These are phyloP conservation scores for Euschistus heros DNA, from an alignment of 1,140 invertebrate species.

Conservation along the genomic window DNA sequence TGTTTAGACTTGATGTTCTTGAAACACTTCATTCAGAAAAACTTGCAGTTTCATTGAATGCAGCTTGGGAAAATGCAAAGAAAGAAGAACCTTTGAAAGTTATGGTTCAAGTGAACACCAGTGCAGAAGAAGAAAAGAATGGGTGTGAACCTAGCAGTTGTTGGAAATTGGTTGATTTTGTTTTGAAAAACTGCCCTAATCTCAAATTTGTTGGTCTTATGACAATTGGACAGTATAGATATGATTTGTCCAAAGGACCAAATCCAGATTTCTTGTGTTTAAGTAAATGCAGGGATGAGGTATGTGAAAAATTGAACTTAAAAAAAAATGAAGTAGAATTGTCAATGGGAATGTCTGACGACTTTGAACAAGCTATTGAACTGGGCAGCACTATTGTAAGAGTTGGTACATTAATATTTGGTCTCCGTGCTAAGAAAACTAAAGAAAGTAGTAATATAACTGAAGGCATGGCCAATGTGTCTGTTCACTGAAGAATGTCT, in stretches of 20 bases:
- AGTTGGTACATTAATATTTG: constrained; percentile 89
- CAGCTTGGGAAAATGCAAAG: constrained; percentile 55
- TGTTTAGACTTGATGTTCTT: constrained; percentile 69
- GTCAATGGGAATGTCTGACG: constrained; percentile 98
- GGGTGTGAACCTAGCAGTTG: constrained; percentile 59
- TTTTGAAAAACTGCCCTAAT: constrained; percentile 67
- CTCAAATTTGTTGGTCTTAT: constrained; percentile 81
- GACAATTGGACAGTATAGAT: constrained; percentile 89
- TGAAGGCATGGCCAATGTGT: neutral
- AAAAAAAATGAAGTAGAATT: constrained; percentile 61
- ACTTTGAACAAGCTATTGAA: constrained; percentile 91
- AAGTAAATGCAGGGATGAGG: constrained; percentile 52
- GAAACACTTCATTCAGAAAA: constrained; percentile 83
- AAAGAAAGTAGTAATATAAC: constrained; percentile 1
- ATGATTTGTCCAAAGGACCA: constrained; percentile 61
- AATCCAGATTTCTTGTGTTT: constrained; percentile 85
- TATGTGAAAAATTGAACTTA: constrained; percentile 59
- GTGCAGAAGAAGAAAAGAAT: constrained; percentile 83
- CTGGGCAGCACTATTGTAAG: constrained; percentile 88
- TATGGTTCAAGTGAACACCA: constrained; percentile 94
- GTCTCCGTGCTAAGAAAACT: constrained; percentile 44
- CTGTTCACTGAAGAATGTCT: too few relatives aligned
- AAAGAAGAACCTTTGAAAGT: constrained; percentile 54
- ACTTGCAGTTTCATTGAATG: constrained; percentile 67
- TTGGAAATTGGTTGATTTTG: constrained; percentile 53